Conservation (phyloP, 2,113 vertebrate species). For the Corapipo altera region DNA sequence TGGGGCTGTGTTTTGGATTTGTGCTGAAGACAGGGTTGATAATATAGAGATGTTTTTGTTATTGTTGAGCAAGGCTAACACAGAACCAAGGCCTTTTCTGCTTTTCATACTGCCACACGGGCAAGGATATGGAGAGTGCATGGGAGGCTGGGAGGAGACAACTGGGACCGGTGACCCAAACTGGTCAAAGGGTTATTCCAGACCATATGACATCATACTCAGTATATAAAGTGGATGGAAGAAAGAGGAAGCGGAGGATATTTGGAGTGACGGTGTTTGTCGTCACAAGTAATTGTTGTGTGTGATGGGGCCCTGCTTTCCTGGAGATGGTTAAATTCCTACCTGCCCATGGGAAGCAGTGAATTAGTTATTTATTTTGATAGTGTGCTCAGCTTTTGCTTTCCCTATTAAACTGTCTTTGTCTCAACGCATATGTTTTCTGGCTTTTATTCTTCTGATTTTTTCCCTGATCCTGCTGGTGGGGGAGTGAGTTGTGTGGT, state of each 20-base stretch:
- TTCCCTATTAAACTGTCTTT: not conserved
- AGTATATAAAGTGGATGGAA: not conserved
- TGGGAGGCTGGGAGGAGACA: not conserved
- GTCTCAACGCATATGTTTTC: not conserved
- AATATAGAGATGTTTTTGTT: not conserved
- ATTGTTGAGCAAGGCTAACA: not conserved
- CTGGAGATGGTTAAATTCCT: not conserved
- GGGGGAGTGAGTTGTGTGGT: not conserved
- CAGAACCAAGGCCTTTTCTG: not conserved
- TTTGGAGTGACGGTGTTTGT: not conserved
- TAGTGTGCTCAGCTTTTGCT: not conserved
- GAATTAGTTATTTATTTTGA: not conserved
- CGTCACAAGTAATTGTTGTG: not conserved
- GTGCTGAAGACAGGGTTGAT: not conserved
- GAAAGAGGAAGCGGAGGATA: not conserved
- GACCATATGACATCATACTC: not conserved
- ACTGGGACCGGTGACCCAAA: not conserved
- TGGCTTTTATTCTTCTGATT: not conserved
- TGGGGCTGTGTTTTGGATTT: not conserved
- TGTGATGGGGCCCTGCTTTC: not conserved
- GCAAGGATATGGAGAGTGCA: not conserved
- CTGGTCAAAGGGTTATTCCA: not conserved
- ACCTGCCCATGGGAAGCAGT: not conserved
- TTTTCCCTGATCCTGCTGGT: not conserved
- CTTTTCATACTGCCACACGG: not conserved